Evolutionary conservation across 2,113 vertebrate species (phyloP).

Genomic region (Puffinus mauretanicus): DNA sequence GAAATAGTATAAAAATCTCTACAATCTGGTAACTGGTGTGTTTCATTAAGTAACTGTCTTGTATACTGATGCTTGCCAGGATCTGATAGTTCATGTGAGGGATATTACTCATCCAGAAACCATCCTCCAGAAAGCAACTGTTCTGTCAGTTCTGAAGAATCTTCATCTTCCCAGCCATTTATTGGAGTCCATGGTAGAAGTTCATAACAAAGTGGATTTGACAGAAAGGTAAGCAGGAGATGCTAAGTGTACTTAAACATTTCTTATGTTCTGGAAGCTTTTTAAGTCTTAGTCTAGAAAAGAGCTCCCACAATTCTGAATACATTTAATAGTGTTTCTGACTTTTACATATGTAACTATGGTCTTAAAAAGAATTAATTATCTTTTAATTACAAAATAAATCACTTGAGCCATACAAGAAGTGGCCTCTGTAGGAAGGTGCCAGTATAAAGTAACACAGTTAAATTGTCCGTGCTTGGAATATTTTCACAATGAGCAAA

Average conservation of each 20-base stretch:
- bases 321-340: not conserved
- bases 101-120: slow-evolving; percentile 92
- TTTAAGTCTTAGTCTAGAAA: not conserved
- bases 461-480: not conserved
- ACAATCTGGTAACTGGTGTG: not conserved
- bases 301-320: not conserved
- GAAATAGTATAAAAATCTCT: not conserved
- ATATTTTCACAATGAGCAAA: not conserved
- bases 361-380: not conserved
- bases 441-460: not conserved
- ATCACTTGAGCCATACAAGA: not conserved
- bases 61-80: slow-evolving; percentile 66
- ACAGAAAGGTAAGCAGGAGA: slow-evolving; percentile 77
- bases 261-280: not conserved
- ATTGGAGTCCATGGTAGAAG: slow-evolving; percentile 84
- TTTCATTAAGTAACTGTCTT: not conserved
- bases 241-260: not conserved
- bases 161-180: slow-evolving; percentile 80
- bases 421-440: not conserved
- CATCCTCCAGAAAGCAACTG: slow-evolving; percentile 84
- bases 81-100: slow-evolving; percentile 89
- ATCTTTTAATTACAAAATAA: not conserved
- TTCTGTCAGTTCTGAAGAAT: slow-evolving; percentile 81
- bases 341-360: not conserved
- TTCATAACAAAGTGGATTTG: slow-evolving; percentile 94